Evolutionary conservation across 1,140 invertebrate genomes (phyloP), one percentile per base, ranked within the genome.

Genomic region (Hypsibius dujardini): DNA sequence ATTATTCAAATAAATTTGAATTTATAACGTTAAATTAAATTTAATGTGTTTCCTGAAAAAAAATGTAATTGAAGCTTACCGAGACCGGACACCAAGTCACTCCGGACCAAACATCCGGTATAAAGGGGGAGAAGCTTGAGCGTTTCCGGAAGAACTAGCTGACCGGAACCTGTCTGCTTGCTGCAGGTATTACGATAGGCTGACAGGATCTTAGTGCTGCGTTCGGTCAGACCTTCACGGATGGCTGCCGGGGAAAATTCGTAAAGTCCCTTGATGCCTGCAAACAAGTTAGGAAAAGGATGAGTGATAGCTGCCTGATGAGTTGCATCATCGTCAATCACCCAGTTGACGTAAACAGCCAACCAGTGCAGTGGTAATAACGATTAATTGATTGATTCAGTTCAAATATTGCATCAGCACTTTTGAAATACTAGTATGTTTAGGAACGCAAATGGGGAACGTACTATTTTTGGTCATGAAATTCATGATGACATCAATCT

Each of bases 111-210:
- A 80, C 93, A 96, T 79, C 92, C 95, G 56, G 89, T 83, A 79
- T 96, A 98, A 14, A 98, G 82, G 28, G 96, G 96, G 74, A 98
- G 82, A 46, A 99, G 83, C 83, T 98, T 98, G 85, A 98, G 89
- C 77, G 90, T 90, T 81, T 98, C 96, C 0, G 96, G 96, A 73
- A 98, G 82, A 75, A 98, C 95, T 1, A 98, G 85, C 82, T 98
- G 95, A 1, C 92, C 93, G 42, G 79, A 72, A 46, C 77, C 76
- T 2, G 73, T 74, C 14, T 73, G 72, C n/a, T 74, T 70, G 46
- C 77, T 75, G 73, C 80, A 80, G 72, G 78, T 75, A 60, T 79
- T 77, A 40, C 79, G 75, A 72, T 82, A 81, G 28, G 74, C 70
- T 40, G 72, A 69, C 46, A 77, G 69, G 47, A 77, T 77, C 14